Base-by-base conservation (phyloP, 2,888 invertebrate species). In the Ariolimax columbianus region DNA sequence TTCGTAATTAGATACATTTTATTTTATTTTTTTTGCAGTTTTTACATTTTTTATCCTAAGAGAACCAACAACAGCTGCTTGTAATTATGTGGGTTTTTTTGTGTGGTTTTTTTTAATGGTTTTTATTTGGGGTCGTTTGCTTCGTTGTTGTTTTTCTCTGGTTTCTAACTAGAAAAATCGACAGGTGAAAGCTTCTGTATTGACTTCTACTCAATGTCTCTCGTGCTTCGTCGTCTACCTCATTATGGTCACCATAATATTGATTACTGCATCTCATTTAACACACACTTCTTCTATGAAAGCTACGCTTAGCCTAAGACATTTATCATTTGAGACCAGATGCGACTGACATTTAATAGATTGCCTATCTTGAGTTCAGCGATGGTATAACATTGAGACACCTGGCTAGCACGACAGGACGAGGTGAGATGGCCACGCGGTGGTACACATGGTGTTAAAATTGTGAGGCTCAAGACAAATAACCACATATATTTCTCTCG, bases 331-430 rank as follows among this genome's bases (percentile, higher is more conserved):
- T 19, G 59, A 33, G 33, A 59, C 36, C 77, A 77, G 77, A 59
- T 77, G 77, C 23, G 43, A 77, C 23, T 77, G 77, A 77, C 77
- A 30, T 55, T 77, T 77, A 55, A 77, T 77, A 77, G 77, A 77
- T 77, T 33, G 17, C 7, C 55, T 55, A 36, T 59, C 43, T 36
- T 19, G 11, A 0, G 51, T 36, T 7, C 26, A 33, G 23, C 26
- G 47, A 9, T n/a, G 23, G 26, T 0, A 30, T 47, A 75, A 47
- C 7, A 38, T 30, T 73, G 14, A n/a, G 19, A 47, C 47, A 75
- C 73, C 73, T 75, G 73, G 30, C 19, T 11, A 19, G n/a, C n/a
- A n/a, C 2, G 63, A n/a, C 63, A 63, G 23, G n/a, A n/a, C n/a
- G 63, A 63, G 63, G 30, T 63, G 63, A 7, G 63, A 63, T 30